Evolutionary conservation across 1,140 invertebrate genomes (phyloP), one percentile per base, ranked within the genome.

Genomic region (Heliconius hermathena): DNA sequence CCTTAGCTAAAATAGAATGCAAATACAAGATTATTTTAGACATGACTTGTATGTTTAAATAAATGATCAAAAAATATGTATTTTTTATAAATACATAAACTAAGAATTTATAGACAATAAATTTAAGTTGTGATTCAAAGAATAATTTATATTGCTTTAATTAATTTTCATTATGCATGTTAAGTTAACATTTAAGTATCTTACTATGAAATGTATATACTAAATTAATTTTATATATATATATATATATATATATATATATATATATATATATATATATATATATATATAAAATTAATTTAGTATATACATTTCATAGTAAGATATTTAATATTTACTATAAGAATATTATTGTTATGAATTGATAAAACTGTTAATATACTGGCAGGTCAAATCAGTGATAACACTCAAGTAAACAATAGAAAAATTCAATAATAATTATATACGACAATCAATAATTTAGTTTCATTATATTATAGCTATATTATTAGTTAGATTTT

Each of bases 1-100:
- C 83, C 79, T 81, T 52, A 73, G 49, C 81, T 79, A 83, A 81
- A 71, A 74, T 80, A 72, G 73, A 70, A 83, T 79, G 82, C 73
- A 76, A 79, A 79, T 81, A 82, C 38, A 46, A 46, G 16, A 78
- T 78, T 41, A 46, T 29, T 60, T 60, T 60, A 60, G 54, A 60
- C n/a, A 60, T 60, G 54, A 11, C 54, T 60, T 46, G 41, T n/a
- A 60, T 22, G 22, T 22, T 60, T 60, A n/a, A 60, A 60, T 60
- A 60, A 60, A 60, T 60, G 4, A 46, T 46, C 13, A 46, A 60
- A 60, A 60, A 60, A 60, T 6, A 54, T 54, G 6, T 54, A 20
- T n/a, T 20, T 54, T n/a, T 54, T 18, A 20, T n/a, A 20, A 54
- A 54, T 54, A 54, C n/a, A 8, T 57, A 22, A 22, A 52, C 2